Base-by-base conservation (phyloP, 2,797 vertebrate species). In the Neosalanx taihuensis region DNA sequence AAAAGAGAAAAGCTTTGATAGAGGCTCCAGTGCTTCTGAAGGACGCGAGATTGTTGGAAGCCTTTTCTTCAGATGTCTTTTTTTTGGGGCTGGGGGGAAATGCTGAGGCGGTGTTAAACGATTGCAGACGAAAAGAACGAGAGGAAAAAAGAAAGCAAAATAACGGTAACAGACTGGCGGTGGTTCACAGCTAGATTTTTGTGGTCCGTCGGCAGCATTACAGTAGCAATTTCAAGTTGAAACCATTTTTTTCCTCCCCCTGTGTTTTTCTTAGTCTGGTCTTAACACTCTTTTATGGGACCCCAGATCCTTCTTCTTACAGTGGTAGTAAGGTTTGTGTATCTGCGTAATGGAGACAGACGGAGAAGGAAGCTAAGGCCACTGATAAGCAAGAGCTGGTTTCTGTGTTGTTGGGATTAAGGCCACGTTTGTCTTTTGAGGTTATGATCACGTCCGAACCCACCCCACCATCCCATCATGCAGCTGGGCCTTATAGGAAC, bases 1-100 rank as follows among this genome's bases (percentile, higher is more conserved):
- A 65, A 88, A 90, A 76, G 65, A 84, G 84, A 84, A 84, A 74
- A 62, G 84, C 88, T 94, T 92, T 94, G 93, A 94, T 90, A 89
- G 90, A 84, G 76, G 79, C 89, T 87, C 80, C 89, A 89, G 81
- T 91, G 92, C 82, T 83, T 87, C 88, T 93, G 91, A 93, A 92
- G 91, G 89, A 83, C 92, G 87, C 72, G 77, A 86, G 91, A 89
- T 87, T 83, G 89, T 87, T 83, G 91, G 88, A n/a, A 92, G 90
- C 89, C 91, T 93, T 94, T 93, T 91, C 90, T 93, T 95, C 92
- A 93, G 90, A 95, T 93, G 94, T 95, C 89, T 94, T 92, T 93
- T 92, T 35, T 35, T 35, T 1, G 33, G 33, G 90, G 85, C n/a
- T n/a, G n/a, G 87, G 90, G 88, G 86, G 94, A 91, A 94, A 92